Conservation (phyloP, 2,113 vertebrate genomes). For the Dromiciops gliroides region DNA sequence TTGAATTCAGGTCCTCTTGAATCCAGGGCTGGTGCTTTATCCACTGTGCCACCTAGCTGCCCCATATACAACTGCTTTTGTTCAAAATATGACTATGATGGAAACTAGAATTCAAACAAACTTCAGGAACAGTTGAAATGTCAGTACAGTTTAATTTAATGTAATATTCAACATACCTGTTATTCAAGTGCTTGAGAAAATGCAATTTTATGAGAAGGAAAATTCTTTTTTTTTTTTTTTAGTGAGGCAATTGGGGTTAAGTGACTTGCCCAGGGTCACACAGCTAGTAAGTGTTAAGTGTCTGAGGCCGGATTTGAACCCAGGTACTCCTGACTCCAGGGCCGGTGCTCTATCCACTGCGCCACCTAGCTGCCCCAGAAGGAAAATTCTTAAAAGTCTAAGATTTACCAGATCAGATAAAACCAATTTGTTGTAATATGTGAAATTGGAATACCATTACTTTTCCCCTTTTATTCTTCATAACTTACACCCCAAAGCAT, state of each 20-base stretch:
- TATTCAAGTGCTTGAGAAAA: slow-evolving; percentile 52
- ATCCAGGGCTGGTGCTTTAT: too few relatives aligned
- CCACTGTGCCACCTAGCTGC: too few relatives aligned
- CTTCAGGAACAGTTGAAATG: neutral
- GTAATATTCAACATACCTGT: slow-evolving; percentile 31
- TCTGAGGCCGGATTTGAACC: too few relatives aligned
- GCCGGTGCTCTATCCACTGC: too few relatives aligned
- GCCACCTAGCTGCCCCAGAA: too few relatives aligned
- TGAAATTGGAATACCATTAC: neutral
- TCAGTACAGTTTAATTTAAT: neutral
- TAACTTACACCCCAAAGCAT: slow-evolving; percentile 21
- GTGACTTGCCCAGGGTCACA: too few relatives aligned
- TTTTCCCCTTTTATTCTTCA: slow-evolving; percentile 24
- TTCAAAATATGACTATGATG: slow-evolving; percentile 28
- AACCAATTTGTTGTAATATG: neutral
- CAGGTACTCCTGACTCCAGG: too few relatives aligned
- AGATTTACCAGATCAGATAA: neutral
- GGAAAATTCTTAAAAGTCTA: slow-evolving; percentile 16
- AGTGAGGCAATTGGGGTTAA: too few relatives aligned
- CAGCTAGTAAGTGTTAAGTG: too few relatives aligned
- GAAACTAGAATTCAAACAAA: slow-evolving; percentile 30
- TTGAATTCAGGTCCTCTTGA: too few relatives aligned
- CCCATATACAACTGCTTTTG: slow-evolving; percentile 19
- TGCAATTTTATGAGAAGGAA: slow-evolving; percentile 6
- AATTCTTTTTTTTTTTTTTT: too few relatives aligned